These are phyloP conservation scores for Malurus elegans DNA, from an alignment of 2,113 vertebrate species.

Conservation along the genomic window DNA sequence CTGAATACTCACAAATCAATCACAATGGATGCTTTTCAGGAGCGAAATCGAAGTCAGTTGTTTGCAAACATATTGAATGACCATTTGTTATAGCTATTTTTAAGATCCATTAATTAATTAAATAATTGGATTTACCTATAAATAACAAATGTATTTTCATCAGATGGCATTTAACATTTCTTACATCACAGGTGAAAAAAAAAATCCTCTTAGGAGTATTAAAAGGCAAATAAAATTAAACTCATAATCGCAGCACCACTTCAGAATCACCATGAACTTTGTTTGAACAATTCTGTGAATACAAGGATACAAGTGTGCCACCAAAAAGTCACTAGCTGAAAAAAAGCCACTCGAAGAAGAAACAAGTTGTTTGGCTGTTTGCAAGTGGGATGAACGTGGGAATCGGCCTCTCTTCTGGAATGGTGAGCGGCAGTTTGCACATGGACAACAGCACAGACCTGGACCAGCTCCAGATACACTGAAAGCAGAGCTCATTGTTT, in stretches of 20 bases:
- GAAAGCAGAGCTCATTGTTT: background rate
- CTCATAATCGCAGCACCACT: background rate
- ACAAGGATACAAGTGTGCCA: background rate
- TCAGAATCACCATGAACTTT: background rate
- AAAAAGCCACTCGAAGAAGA: conserved; percentile 16
- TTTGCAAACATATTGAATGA: background rate
- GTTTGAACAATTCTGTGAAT: background rate
- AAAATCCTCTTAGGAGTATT: conserved; percentile 48
- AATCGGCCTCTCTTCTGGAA: conserved; percentile 1
- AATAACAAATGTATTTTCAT: conserved; percentile 53
- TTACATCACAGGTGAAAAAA: conserved; percentile 53
- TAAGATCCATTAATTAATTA: conserved; percentile 14
- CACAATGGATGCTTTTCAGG: background rate
- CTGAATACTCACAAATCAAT: background rate
- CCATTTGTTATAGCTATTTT: background rate
- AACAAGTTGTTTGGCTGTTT: background rate
- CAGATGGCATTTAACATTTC: conserved; percentile 21
- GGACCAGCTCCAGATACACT: background rate
- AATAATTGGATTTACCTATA: conserved; percentile 64
- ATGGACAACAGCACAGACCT: background rate
- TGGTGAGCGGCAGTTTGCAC: background rate
- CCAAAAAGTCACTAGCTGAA: background rate
- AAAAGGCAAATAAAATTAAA: conserved; percentile 42
- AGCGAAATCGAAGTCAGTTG: background rate
- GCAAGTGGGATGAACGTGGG: background rate